Conservation (phyloP, 2,888 invertebrate species). For the Spodoptera picta region DNA sequence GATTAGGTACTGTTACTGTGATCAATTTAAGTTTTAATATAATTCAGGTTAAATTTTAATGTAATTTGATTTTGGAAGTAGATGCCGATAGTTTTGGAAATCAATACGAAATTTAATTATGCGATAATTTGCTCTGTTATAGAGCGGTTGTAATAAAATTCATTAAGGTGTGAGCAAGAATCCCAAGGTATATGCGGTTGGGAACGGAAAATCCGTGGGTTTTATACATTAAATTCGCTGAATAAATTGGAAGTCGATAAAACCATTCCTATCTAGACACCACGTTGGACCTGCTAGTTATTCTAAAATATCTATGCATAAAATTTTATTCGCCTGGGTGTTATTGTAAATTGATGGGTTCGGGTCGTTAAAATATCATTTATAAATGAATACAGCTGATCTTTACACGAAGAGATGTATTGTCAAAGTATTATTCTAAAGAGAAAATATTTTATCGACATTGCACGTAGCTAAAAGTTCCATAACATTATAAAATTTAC, state of each 20-base stretch:
- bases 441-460: no score
- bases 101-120: conserved; percentile 66
- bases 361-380: conserved; percentile 30
- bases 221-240: conserved; percentile 78
- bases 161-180: conserved; percentile 74
- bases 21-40: background rate
- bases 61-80: conserved; percentile 4
- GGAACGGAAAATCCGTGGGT: conserved; percentile 70
- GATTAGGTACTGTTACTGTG: no score
- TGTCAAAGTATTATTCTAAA: no score
- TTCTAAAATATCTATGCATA: conserved; percentile 67
- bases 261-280: conserved; percentile 70
- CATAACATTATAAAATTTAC: no score
- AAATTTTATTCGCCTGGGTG: conserved; percentile 64
- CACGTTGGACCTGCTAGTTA: conserved; percentile 65
- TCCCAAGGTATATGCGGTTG: conserved; percentile 68
- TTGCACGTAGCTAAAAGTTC: no score
- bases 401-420: no score
- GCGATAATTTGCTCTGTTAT: conserved; percentile 64
- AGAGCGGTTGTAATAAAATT: conserved; percentile 78
- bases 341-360: conserved; percentile 54
- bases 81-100: conserved; percentile 22
- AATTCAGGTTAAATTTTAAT: background rate
- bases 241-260: conserved; percentile 82
- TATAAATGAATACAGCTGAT: conserved; percentile 15